Percentiles rank a stretch among this genome's conserved stretches.
Evolutionary conservation across 2,797 vertebrate genomes (phyloP).

Genomic region (Toxotes lorentzi): DNA sequence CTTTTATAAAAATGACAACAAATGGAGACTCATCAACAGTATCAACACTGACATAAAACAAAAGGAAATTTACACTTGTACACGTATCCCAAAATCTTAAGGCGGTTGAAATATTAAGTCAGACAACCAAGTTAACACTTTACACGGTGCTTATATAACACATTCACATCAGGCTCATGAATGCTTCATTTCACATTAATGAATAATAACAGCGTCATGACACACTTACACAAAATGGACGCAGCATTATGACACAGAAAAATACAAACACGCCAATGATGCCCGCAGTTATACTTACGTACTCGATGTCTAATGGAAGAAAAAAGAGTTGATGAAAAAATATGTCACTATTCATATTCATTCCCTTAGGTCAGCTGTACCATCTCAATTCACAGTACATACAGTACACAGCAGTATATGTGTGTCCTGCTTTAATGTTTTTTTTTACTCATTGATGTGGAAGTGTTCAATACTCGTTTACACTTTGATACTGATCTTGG

Average conservation of each 20-base stretch:
- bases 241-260: conserved; percentile 38
- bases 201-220: conserved; percentile 55
- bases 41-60: conserved; percentile 82
- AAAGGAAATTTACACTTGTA: conserved; percentile 83
- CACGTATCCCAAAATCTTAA: conserved; percentile 88
- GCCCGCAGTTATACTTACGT: conserved; percentile 35
- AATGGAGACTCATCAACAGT: conserved; percentile 83
- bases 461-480: conserved; percentile 9
- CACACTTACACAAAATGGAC: conserved; percentile 53
- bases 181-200: conserved; percentile 73
- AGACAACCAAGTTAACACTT: conserved; percentile 81
- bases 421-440: conserved; percentile 13
- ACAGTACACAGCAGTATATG: background rate
- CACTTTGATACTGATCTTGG: background rate
- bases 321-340: conserved; percentile 4
- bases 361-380: conserved; percentile 26
- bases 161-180: conserved; percentile 77
- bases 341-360: conserved; percentile 24
- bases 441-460: background rate
- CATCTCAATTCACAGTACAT: conserved; percentile 7
- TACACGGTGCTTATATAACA: conserved; percentile 77
- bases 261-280: conserved; percentile 41
- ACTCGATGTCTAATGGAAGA: conserved; percentile 27
- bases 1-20: conserved; percentile 83
- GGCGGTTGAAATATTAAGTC: conserved; percentile 88